Evolutionary conservation across 2,113 vertebrate species (phyloP).

Genomic region (Cettia cetti): DNA sequence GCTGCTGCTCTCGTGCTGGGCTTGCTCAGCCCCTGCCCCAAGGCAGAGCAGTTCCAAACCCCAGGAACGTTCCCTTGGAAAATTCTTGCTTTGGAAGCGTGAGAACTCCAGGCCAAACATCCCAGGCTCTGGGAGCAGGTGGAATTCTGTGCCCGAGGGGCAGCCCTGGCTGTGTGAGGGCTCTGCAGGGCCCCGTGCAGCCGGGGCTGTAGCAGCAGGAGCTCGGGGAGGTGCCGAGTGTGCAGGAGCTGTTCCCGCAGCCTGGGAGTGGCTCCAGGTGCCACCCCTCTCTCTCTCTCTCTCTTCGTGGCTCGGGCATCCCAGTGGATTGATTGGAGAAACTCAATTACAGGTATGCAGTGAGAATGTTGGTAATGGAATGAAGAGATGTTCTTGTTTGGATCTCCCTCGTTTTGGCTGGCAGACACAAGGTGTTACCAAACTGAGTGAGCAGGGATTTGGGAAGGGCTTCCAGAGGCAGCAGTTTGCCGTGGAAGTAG

Average conservation of each 20-base stretch:
- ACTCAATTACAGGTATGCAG: constrained; percentile 81
- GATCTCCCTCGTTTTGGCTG: constrained; percentile 52
- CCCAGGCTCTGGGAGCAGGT: constrained; percentile 34
- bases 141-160: constrained; percentile 30
- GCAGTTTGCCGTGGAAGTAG: not conserved
- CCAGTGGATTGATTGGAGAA: constrained; percentile 70
- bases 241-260: constrained; percentile 59
- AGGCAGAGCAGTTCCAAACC: constrained; percentile 72
- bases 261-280: constrained; percentile 57
- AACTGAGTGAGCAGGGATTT: not conserved
- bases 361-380: constrained; percentile 59
- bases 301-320: constrained; percentile 60
- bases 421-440: not conserved
- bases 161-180: constrained; percentile 33
- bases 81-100: constrained; percentile 38
- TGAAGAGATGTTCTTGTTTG: constrained; percentile 69
- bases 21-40: constrained; percentile 30
- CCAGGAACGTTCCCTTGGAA: constrained; percentile 62
- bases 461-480: not conserved
- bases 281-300: not conserved
- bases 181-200: constrained; percentile 40
- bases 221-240: not conserved
- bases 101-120: constrained; percentile 60
- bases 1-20: constrained; percentile 60
- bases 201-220: not conserved